Evolutionary conservation across 2,888 invertebrate species (phyloP), one percentile per base, ranked within the genome.

Genomic region (Thyatira batis): DNA sequence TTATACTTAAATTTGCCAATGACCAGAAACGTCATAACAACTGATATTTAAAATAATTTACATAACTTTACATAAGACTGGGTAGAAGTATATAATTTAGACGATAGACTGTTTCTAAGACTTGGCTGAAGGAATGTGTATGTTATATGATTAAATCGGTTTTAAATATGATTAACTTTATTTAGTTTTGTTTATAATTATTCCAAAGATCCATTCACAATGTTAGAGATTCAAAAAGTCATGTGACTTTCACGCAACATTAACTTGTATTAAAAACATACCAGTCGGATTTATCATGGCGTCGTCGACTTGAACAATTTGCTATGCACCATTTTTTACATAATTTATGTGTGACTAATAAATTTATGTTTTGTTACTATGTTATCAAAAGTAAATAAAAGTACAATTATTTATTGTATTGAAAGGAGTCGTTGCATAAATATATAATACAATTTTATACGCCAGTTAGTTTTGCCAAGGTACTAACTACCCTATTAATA

Each of bases 191-290:
- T 49, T n/a, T n/a, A n/a, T n/a, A n/a, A 30, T 28, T 39, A 52
- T 46, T 52, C 45, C 28, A 46, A 50, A 50, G 33, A 49, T 44
- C 20, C 25, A 25, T n/a, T n/a, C 46, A 30, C 48, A 50, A 30
- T 45, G 39, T 54, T 50, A 51, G 25, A 33, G 51, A 53, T 51
- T 53, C 27, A 33, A 27, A 30, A 21, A 53, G 56, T 45, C 45
- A 53, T 49, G 43, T 53, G 53, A 58, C 53, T 55, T 58, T 54
- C 54, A 51, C 52, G 49, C 45, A 51, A 54, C 52, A 52, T 58
- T 55, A 58, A 52, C 50, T 49, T 51, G 45, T 28, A 53, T 21
- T 53, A 55, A 53, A 58, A 48, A 39, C 30, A 39, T 8, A 17
- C 33, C 45, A 45, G 5, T n/a, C 20, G 21, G 17, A 3, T 48